A percentile compares a stretch with the other conserved stretches of the same genome.
phyloP scores from a whole-genome alignment of 2,888 invertebrate species.

The Synergus japonicus region DNA sequence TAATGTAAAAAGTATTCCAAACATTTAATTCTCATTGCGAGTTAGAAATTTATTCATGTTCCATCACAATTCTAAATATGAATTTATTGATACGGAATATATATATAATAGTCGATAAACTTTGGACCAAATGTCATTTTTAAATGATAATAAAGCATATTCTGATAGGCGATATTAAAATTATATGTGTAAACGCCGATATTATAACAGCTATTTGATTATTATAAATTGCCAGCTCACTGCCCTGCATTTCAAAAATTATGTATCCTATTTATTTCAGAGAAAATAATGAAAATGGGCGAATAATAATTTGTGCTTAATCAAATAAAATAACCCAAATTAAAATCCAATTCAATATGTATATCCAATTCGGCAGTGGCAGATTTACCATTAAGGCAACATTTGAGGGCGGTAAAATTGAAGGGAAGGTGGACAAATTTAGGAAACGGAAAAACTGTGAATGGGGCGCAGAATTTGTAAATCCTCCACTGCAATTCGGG shows the following conservation, averaged over 20 bases:
- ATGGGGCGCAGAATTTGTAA: too few species aligned
- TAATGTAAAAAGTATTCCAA: neutral
- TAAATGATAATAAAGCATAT: neutral
- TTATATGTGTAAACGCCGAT: constrained; percentile 14
- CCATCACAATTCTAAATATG: neutral
- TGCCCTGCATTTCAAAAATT: constrained; percentile 48
- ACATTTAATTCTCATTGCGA: neutral
- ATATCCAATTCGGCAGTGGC: neutral
- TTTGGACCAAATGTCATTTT: constrained; percentile 37
- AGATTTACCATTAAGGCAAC: too few species aligned
- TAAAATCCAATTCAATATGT: neutral
- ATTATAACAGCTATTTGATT: constrained; percentile 57
- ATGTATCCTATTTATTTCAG: neutral
- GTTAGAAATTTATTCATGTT: constrained; percentile 12
- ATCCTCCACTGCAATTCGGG: too few species aligned
- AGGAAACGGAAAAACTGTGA: too few species aligned
- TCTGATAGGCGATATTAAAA: constrained; percentile 30
- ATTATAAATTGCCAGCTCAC: constrained; percentile 57
- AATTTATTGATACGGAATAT: neutral
- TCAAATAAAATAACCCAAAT: neutral
- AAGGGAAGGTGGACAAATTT: too few species aligned
- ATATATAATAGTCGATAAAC: constrained; percentile 5
- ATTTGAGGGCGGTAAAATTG: too few species aligned
- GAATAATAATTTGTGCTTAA: neutral
- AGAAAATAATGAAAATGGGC: neutral